phyloP scores from a whole-genome alignment of 2,888 invertebrate species.

The Taphrorychus bicolor region DNA sequence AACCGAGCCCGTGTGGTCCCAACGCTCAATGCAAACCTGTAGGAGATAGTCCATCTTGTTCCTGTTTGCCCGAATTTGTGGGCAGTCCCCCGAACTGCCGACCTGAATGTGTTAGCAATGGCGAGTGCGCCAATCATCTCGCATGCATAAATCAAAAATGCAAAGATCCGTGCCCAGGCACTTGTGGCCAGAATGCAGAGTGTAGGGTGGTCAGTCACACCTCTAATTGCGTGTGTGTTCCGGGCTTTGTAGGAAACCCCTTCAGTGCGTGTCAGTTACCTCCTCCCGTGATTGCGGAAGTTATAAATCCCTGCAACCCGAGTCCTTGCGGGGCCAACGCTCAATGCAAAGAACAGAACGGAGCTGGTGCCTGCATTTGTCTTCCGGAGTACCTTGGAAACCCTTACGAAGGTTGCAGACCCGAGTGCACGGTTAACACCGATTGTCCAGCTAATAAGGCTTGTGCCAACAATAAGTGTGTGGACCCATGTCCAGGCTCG shows the following conservation, averaged over 20 bases:
- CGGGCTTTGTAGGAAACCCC: constrained; percentile 70
- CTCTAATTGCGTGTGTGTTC: constrained; percentile 75
- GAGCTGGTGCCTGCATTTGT: constrained; percentile 75
- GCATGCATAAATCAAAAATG: constrained; percentile 80
- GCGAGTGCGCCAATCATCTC: constrained; percentile 73
- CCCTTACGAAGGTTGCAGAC: constrained; percentile 73
- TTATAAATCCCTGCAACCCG: constrained; percentile 56
- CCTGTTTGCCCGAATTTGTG: constrained; percentile 61
- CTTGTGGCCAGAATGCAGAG: constrained; percentile 76
- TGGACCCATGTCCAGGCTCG: constrained; percentile 64
- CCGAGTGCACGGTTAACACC: constrained; percentile 58
- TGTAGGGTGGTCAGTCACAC: constrained; percentile 80
- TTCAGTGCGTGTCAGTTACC: constrained; percentile 64
- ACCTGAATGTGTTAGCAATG: constrained; percentile 75
- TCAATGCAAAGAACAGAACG: constrained; percentile 71
- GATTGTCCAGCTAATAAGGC: constrained; percentile 60
- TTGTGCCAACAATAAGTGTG: constrained; percentile 64
- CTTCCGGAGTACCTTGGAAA: constrained; percentile 76
- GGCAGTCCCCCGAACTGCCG: constrained; percentile 62
- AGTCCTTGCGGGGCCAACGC: constrained; percentile 74
- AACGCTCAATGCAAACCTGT: constrained; percentile 60
- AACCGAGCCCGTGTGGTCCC: constrained; percentile 62
- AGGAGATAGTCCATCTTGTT: constrained; percentile 64
- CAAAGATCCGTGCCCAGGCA: constrained; percentile 73
- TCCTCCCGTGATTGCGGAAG: constrained; percentile 47